Evolutionary conservation across 2,797 vertebrate genomes (phyloP).

Genomic region (Melanotaenia parkinsoni): DNA sequence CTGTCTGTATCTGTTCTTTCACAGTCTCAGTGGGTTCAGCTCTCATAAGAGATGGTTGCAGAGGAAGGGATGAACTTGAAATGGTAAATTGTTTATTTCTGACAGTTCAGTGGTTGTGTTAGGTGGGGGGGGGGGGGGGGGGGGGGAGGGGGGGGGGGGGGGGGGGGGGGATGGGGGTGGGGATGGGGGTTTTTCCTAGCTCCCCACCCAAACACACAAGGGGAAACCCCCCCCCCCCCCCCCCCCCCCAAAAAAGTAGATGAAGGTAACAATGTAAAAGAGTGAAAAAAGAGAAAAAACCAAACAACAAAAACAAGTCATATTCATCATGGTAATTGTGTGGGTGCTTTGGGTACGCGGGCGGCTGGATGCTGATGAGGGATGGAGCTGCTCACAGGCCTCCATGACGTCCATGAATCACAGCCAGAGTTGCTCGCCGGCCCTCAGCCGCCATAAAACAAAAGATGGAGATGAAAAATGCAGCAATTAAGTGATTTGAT

Average conservation of each 20-base stretch:
- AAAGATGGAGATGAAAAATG: slow-evolving; percentile 99
- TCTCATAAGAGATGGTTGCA: slow-evolving; percentile 48
- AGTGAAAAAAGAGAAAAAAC: slow-evolving; percentile 81
- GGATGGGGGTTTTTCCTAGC: too few relatives aligned
- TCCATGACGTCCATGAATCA: slow-evolving; percentile 98
- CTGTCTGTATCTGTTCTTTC: slow-evolving; percentile 66
- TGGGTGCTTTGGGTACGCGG: slow-evolving; percentile 92
- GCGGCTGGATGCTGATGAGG: slow-evolving; percentile 92
- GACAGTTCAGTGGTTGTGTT: slow-evolving; percentile 69
- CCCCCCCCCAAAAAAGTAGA: slow-evolving; percentile 7
- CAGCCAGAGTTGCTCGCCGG: slow-evolving; percentile 92
- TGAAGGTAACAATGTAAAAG: slow-evolving; percentile 59
- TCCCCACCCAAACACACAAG: too few relatives aligned
- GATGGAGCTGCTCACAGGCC: slow-evolving; percentile 96
- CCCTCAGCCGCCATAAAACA: slow-evolving; percentile 97
- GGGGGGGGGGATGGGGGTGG: too few relatives aligned
- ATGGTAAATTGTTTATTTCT: slow-evolving; percentile 75
- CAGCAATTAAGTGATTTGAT: slow-evolving; percentile 99
- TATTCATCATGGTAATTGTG: slow-evolving; percentile 99
- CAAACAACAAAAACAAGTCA: slow-evolving; percentile 96
- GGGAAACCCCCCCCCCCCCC: too few relatives aligned
- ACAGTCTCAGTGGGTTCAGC: slow-evolving; percentile 53
- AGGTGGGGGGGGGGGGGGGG: too few relatives aligned
- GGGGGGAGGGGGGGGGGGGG: too few relatives aligned
- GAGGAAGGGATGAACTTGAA: slow-evolving; percentile 58